phyloP scores from a whole-genome alignment of 2,797 vertebrate species.

The Notolabrus celidotus region DNA sequence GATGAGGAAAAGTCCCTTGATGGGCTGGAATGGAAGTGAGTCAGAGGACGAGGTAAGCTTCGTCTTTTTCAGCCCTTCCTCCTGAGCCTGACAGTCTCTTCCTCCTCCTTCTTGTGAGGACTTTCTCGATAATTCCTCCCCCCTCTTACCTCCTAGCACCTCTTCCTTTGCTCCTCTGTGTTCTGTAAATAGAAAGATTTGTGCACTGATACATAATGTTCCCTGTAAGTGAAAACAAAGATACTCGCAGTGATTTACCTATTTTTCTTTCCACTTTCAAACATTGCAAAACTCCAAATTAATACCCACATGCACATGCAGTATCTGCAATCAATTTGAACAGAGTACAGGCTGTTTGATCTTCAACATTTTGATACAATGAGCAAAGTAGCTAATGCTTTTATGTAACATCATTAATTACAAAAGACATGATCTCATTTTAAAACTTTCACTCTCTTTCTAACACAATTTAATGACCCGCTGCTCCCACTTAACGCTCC shows the following conservation, averaged over 20 bases:
- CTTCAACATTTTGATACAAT: background rate
- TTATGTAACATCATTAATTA: background rate
- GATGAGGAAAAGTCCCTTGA: constrained; percentile 78
- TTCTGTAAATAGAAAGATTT: constrained; percentile 44
- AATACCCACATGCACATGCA: background rate
- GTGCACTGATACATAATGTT: constrained; percentile 30
- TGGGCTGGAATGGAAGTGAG: constrained; percentile 66
- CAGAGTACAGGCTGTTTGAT: too few species aligned
- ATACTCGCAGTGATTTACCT: background rate
- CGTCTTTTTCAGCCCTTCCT: constrained; percentile 40
- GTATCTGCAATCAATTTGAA: too few species aligned
- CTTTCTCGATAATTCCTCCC: constrained; percentile 9
- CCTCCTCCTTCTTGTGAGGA: constrained; percentile 29
- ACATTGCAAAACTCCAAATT: background rate
- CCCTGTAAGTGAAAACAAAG: constrained; percentile 2
- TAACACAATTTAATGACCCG: background rate
- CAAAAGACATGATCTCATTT: background rate
- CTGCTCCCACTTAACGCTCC: background rate
- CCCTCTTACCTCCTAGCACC: constrained; percentile 12
- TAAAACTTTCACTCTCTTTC: background rate
- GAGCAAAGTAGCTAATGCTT: background rate
- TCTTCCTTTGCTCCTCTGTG: background rate
- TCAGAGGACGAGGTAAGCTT: constrained; percentile 49
- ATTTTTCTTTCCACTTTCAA: background rate
- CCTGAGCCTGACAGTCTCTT: constrained; percentile 53